Evolutionary conservation across 1,140 invertebrate genomes (phyloP).

Genomic region (Ganaspis sp.): DNA sequence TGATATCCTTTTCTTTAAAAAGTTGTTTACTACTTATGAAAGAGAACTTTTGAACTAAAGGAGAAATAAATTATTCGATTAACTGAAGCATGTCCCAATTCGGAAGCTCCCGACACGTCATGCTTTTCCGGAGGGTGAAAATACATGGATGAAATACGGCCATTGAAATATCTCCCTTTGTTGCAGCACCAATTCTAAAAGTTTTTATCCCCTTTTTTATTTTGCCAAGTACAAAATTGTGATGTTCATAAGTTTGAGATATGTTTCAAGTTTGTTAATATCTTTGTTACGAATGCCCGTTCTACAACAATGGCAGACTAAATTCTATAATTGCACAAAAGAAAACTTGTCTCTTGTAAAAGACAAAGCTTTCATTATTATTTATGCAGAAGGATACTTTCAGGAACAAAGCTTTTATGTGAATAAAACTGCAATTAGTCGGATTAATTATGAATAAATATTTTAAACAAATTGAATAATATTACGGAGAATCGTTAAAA

Average conservation of each 20-base stretch:
- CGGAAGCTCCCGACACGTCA: neutral
- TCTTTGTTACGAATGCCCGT: neutral
- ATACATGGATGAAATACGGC: neutral
- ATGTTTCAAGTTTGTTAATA: constrained; percentile 3
- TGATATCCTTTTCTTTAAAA: neutral
- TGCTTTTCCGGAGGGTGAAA: constrained; percentile 11
- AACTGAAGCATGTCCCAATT: neutral
- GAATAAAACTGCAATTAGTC: too few species aligned
- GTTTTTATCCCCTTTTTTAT: neutral
- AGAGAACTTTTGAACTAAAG: neutral
- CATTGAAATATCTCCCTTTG: neutral
- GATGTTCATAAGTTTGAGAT: neutral
- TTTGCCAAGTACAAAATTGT: neutral
- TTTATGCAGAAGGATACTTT: neutral
- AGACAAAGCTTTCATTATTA: neutral
- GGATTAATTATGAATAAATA: too few species aligned
- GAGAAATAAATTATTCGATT: constrained; percentile 4
- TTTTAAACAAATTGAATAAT: too few species aligned
- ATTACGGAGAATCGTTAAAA: too few species aligned
- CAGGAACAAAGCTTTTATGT: neutral
- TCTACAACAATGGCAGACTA: neutral
- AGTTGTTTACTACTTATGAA: neutral
- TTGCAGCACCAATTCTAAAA: neutral
- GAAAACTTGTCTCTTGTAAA: neutral
- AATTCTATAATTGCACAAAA: constrained; percentile 4